These are phyloP conservation scores for Stenolophus ochropezus DNA, from an alignment of 2,888 invertebrate species.

Conservation along the genomic window DNA sequence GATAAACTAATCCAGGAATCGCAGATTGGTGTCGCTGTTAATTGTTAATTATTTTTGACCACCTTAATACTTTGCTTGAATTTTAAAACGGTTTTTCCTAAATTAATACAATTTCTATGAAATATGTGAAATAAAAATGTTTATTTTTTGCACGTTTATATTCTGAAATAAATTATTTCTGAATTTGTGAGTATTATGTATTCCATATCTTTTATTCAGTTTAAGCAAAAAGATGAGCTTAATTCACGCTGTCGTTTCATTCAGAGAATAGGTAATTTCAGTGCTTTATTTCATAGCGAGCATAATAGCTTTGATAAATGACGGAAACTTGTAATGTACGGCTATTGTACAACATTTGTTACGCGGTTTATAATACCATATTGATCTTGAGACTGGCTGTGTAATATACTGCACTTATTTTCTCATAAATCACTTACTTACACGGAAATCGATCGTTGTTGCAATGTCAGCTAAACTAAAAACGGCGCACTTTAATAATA, in stretches of 20 bases:
- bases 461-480: constrained; percentile 4
- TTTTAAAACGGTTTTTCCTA: too few species aligned
- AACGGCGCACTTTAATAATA: constrained; percentile 12
- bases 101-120: too few species aligned
- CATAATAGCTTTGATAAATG: neutral
- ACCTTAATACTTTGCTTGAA: too few species aligned
- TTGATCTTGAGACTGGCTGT: constrained; percentile 14
- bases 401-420: constrained; percentile 27
- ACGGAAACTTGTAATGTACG: constrained; percentile 1
- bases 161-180: too few species aligned
- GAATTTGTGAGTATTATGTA: too few species aligned
- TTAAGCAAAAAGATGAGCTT: too few species aligned
- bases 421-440: constrained; percentile 16
- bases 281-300: neutral
- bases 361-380: neutral
- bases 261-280: neutral
- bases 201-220: too few species aligned
- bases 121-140: too few species aligned
- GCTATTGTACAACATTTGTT: neutral
- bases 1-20: too few species aligned
- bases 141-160: too few species aligned
- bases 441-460: neutral
- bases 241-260: neutral
- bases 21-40: too few species aligned
- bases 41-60: too few species aligned